Conservation (phyloP, 2,797 vertebrate genomes). For the Protosalanx chinensis region DNA sequence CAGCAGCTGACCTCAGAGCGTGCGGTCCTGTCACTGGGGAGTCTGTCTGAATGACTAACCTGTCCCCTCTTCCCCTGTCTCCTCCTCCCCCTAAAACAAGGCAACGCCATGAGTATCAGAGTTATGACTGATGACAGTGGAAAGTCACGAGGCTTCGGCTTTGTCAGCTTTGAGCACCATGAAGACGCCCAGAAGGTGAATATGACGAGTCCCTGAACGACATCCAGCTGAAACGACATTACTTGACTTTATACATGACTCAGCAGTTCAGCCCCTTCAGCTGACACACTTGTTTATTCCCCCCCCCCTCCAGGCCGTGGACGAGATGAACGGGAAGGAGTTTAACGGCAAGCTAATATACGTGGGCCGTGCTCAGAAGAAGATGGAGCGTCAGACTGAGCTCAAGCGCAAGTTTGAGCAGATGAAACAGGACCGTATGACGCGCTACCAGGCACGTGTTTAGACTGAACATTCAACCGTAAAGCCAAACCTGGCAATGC, state of each 20-base stretch:
- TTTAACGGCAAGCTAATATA: slow-evolving; percentile 94
- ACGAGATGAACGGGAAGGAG: slow-evolving; percentile 98
- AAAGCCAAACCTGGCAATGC: slow-evolving; percentile 23
- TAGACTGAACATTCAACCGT: neutral
- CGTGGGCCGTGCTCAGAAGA: slow-evolving; percentile 96
- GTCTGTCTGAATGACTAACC: neutral
- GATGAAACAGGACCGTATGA: slow-evolving; percentile 99
- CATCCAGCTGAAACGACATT: neutral
- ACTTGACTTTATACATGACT: too few species aligned
- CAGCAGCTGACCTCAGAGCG: neutral
- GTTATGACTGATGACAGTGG: slow-evolving; percentile 96
- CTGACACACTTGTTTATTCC: neutral
- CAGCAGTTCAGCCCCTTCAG: too few species aligned
- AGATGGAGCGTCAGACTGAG: slow-evolving; percentile 95
- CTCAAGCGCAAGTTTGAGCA: slow-evolving; percentile 98
- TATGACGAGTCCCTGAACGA: slow-evolving; percentile 96
- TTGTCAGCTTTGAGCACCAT: slow-evolving; percentile 97
- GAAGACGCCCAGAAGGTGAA: slow-evolving; percentile 96
- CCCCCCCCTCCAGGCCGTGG: slow-evolving; percentile 81
- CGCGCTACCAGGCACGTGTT: slow-evolving; percentile 88
- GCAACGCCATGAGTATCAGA: slow-evolving; percentile 91
- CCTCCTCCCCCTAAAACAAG: slow-evolving; percentile 63
- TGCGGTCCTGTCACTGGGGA: neutral
- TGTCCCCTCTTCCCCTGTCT: slow-evolving; percentile 66
- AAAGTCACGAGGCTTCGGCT: slow-evolving; percentile 97